Conservation (phyloP, 1,140 invertebrate species). For the Caligus rogercresseyi region DNA sequence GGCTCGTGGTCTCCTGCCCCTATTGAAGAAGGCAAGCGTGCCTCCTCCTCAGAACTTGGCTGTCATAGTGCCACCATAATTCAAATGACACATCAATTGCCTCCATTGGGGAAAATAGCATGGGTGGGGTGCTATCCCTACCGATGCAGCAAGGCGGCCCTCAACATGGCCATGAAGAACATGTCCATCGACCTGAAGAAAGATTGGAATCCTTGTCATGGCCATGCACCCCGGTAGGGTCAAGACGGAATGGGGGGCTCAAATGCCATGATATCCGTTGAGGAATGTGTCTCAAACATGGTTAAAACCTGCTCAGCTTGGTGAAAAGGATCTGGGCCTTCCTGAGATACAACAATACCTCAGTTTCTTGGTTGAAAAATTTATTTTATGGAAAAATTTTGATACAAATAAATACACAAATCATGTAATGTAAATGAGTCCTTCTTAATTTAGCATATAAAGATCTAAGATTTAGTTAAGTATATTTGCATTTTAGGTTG, state of each 20-base stretch:
- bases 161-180: conserved; percentile 30
- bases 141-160: conserved; percentile 27
- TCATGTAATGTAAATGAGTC: no score
- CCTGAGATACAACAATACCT: neutral
- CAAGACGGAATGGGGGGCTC: conserved; percentile 30
- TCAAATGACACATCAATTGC: conserved; percentile 27
- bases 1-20: conserved; percentile 26
- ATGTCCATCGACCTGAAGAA: conserved; percentile 27
- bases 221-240: conserved; percentile 32
- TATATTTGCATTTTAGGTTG: no score
- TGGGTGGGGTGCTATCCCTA: conserved; percentile 26
- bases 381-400: no score
- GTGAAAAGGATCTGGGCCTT: neutral
- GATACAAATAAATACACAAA: no score
- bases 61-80: conserved; percentile 24
- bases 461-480: no score
- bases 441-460: no score
- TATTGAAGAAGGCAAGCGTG: conserved; percentile 22
- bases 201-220: conserved; percentile 26
- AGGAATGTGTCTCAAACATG: no score
- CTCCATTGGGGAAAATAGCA: conserved; percentile 27
- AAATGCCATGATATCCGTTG: conserved; percentile 26
- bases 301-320: neutral
- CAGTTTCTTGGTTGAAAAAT: neutral
- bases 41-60: neutral